Percentiles rank a stretch among this genome's conserved stretches.
Conservation (phyloP, 2,888 invertebrate species). For the Acheta domesticus region DNA sequence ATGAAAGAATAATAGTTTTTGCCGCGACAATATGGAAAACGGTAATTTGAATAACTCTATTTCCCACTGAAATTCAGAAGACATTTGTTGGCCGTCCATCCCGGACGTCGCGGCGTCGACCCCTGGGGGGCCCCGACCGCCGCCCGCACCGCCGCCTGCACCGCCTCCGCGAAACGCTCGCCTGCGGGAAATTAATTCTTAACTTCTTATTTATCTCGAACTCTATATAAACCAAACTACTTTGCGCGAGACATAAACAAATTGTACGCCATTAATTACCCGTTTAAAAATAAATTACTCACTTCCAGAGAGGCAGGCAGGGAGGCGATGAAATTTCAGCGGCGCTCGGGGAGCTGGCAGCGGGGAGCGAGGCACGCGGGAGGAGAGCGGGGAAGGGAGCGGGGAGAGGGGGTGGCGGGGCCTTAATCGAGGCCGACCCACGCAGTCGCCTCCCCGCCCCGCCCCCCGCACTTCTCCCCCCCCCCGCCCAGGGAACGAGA, state of each 20-base stretch:
- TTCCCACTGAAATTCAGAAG: too few relatives aligned
- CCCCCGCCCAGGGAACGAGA: too few relatives aligned
- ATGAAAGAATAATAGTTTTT: too few relatives aligned
- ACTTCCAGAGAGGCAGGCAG: background rate
- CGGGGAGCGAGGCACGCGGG: background rate
- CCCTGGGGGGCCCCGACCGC: background rate
- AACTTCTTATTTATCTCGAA: background rate
- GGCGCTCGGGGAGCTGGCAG: background rate
- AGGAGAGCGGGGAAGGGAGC: background rate
- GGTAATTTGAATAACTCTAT: too few relatives aligned
- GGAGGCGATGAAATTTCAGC: background rate
- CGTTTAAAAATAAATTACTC: slow-evolving; percentile 18
- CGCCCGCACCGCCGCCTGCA: background rate
- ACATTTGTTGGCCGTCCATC: too few relatives aligned
- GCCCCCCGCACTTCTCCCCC: too few relatives aligned
- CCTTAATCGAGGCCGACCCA: too few relatives aligned
- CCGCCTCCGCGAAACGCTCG: background rate
- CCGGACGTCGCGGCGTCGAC: background rate
- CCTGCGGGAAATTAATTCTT: background rate
- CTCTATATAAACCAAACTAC: background rate
- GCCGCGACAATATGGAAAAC: too few relatives aligned
- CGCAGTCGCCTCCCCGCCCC: too few relatives aligned
- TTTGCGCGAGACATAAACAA: slow-evolving; percentile 6
- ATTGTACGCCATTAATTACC: slow-evolving; percentile 9
- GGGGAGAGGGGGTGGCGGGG: too few relatives aligned